Evolutionary conservation across 2,888 invertebrate genomes (phyloP).

Genomic region (Tortricodes alternella): DNA sequence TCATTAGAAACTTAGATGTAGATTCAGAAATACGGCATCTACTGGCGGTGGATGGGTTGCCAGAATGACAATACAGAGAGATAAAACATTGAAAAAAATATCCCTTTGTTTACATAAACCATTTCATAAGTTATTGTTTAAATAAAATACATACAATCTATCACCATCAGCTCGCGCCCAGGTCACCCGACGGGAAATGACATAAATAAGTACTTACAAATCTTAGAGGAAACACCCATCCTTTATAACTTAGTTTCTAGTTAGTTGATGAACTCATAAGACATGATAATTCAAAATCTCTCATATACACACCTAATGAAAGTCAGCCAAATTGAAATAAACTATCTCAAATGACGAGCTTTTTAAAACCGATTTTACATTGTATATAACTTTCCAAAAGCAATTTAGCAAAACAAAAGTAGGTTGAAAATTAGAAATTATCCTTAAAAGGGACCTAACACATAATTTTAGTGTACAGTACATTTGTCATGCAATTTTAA

Average conservation of each 20-base stretch:
- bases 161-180: constrained; percentile 72
- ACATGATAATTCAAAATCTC: not conserved
- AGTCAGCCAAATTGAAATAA: too few relatives aligned
- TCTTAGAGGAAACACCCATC: constrained; percentile 66
- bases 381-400: not conserved
- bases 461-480: too few relatives aligned
- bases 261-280: constrained; percentile 10
- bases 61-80: not conserved
- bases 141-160: constrained; percentile 76
- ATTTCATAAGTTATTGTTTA: constrained; percentile 55
- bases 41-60: constrained; percentile 9
- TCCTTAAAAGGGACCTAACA: constrained; percentile 1
- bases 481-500: constrained; percentile 14
- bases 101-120: constrained; percentile 39
- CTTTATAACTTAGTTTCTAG: constrained; percentile 32
- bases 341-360: too few relatives aligned
- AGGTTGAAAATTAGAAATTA: not conserved
- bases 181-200: constrained; percentile 59
- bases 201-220: constrained; percentile 69
- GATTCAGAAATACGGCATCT: too few relatives aligned
- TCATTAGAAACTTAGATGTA: too few relatives aligned
- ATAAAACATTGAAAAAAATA: constrained; percentile 21
- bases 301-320: constrained; percentile 1
- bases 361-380: not conserved
- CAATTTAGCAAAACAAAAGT: not conserved